Conservation (phyloP, 2,797 vertebrate genomes). For the Pygocentrus nattereri region DNA sequence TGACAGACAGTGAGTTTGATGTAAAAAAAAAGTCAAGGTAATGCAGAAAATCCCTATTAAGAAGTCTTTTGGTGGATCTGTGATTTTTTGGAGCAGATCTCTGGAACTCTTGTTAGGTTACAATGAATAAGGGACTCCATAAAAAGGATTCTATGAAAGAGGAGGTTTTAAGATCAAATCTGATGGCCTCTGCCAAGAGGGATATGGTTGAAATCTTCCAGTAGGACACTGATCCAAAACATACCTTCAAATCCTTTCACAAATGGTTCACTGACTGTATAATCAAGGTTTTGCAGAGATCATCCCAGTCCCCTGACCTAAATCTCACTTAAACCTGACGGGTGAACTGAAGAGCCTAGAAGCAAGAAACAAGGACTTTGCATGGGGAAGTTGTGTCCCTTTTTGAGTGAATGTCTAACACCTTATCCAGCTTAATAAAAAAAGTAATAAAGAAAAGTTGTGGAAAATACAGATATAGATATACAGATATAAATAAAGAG, state of each 20-base stretch:
- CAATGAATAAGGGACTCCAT: background rate
- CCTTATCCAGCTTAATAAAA: background rate
- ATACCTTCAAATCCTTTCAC: background rate
- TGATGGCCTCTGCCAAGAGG: background rate
- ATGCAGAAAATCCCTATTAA: background rate
- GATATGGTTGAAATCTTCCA: background rate
- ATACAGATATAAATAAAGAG: too few relatives aligned
- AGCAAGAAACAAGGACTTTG: too few relatives aligned
- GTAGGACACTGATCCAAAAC: background rate
- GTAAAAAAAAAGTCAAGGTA: background rate
- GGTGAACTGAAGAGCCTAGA: background rate
- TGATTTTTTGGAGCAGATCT: too few relatives aligned
- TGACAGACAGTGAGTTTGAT: background rate
- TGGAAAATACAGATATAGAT: too few relatives aligned
- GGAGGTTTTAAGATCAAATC: background rate
- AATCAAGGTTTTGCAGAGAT: background rate
- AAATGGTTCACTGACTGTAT: background rate
- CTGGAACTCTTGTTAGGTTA: background rate
- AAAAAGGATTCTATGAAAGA: background rate
- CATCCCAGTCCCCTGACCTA: background rate
- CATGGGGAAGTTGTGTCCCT: too few relatives aligned
- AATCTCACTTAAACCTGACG: background rate
- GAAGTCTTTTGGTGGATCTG: too few relatives aligned
- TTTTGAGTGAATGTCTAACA: background rate
- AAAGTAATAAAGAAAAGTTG: background rate